phyloP scores from a whole-genome alignment of 2,888 invertebrate species.

The Strigamia transsilvanica region DNA sequence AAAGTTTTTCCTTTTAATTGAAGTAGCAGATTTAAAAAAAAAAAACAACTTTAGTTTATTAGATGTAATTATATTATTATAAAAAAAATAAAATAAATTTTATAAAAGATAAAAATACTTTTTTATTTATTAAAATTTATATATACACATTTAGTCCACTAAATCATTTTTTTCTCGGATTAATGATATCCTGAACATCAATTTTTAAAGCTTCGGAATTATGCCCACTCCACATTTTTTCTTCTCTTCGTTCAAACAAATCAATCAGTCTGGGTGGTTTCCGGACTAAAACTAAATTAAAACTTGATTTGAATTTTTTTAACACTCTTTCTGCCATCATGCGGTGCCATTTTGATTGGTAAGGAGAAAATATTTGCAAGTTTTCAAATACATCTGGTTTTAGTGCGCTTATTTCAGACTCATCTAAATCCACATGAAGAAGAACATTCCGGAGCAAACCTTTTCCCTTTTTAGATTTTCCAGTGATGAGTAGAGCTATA shows the following conservation, averaged over 20 bases:
- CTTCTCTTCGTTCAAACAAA: constrained; percentile 19
- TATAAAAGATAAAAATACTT: not conserved
- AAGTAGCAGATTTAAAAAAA: too few relatives aligned
- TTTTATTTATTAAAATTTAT: not conserved
- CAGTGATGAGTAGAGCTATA: constrained; percentile 1
- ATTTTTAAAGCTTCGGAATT: not conserved
- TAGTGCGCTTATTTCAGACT: constrained; percentile 5
- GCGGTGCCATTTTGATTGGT: not conserved
- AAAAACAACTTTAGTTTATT: too few relatives aligned
- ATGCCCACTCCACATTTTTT: not conserved
- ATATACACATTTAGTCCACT: not conserved
- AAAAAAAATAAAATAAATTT: not conserved
- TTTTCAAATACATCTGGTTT: not conserved
- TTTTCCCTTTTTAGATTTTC: not conserved
- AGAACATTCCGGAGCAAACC: not conserved
- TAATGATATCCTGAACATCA: not conserved
- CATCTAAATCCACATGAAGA: constrained; percentile 23
- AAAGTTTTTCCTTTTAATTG: too few relatives aligned
- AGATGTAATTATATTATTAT: too few relatives aligned
- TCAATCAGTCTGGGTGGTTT: not conserved
- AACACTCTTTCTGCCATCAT: not conserved
- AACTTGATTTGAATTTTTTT: constrained; percentile 10
- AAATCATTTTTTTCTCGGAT: not conserved
- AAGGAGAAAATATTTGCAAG: not conserved
- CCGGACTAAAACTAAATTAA: not conserved